Evolutionary conservation across 2,797 vertebrate genomes (phyloP), one percentile per base, ranked within the genome.

Genomic region (Manis crassicaudata): DNA sequence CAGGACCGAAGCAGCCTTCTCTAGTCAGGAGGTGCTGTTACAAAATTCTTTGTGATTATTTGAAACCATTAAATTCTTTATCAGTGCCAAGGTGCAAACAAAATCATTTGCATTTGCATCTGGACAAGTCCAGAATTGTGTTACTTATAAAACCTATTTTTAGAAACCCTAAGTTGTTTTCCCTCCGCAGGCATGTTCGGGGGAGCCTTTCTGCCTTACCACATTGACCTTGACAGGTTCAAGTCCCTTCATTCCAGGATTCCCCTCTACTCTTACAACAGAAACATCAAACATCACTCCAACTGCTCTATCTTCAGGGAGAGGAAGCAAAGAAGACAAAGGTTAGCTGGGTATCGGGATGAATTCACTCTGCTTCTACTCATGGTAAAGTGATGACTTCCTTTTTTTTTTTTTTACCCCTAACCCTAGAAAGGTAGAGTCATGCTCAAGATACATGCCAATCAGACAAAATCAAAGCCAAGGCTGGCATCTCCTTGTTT

Each of bases 61-160:
- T 58, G 37, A 90, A 95, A 62, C 35, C 32, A 40, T 63, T 52
- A 62, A 18, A 89, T 62, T 93, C 21, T 94, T 89, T 58, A 80
- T 5, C 18, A 11, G 10, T 35, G 32, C 52, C 63, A 76, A 46
- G 18, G 20, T 83, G 5, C 13, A 91, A 90, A 95, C 4, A 77
- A 93, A 97, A 81, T 91, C 40, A 94, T 37, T 83, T 77, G 88
- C 82, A 96, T 92, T 88, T 95, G 29, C 10, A 85, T 50, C 79
- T 70, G 68, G 32, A 84, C 35, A 93, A 56, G 67, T 54, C 50
- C 29, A 43, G 29, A 56, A 81, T 50, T 90, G 63, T 21, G 40
- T 89, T 94, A 94, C 60, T 93, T 68, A 86, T 37, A 65, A 96
- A 97, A 90, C 58, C 75, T 93, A 76, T 40, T 96, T 92, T 91